Conservation (phyloP, 2,888 invertebrate genomes). For the Zaprionus bogoriensis region DNA sequence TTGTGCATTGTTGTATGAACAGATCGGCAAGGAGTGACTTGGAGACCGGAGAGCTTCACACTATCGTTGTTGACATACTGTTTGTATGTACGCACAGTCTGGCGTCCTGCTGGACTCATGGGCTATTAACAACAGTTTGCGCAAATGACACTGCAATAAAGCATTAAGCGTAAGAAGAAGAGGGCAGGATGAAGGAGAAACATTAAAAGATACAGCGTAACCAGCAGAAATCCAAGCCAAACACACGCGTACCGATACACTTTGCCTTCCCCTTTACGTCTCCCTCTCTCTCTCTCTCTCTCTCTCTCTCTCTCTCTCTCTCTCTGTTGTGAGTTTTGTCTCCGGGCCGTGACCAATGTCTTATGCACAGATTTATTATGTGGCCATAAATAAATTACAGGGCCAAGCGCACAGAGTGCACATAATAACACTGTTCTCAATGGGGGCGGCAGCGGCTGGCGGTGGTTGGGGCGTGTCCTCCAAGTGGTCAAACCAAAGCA, state of each 20-base stretch:
- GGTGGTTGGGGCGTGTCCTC: background rate
- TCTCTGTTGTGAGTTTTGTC: constrained; percentile 4
- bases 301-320: background rate
- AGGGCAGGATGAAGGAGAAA: constrained; percentile 35
- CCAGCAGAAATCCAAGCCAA: constrained; percentile 7
- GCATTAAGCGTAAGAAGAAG: constrained; percentile 34
- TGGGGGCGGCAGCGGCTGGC: background rate
- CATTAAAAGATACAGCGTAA: constrained; percentile 55
- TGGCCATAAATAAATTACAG: constrained; percentile 80
- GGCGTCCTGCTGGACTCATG: constrained; percentile 22
- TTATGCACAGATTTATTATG: constrained; percentile 79
- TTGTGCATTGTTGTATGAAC: too few relatives aligned
- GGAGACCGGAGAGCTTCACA: background rate
- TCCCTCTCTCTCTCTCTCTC: background rate
- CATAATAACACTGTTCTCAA: constrained; percentile 39
- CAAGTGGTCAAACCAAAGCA: constrained; percentile 11
- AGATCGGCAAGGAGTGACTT: too few relatives aligned
- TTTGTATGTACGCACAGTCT: background rate
- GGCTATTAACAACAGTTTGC: constrained; percentile 76
- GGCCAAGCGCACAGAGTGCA: constrained; percentile 63
- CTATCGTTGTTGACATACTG: background rate
- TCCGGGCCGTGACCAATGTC: constrained; percentile 58
- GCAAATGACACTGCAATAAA: constrained; percentile 73
- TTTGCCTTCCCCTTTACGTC: background rate
- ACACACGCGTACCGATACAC: background rate